phyloP scores from a whole-genome alignment of 2,113 vertebrate genomes.

The Numenius arquata region DNA sequence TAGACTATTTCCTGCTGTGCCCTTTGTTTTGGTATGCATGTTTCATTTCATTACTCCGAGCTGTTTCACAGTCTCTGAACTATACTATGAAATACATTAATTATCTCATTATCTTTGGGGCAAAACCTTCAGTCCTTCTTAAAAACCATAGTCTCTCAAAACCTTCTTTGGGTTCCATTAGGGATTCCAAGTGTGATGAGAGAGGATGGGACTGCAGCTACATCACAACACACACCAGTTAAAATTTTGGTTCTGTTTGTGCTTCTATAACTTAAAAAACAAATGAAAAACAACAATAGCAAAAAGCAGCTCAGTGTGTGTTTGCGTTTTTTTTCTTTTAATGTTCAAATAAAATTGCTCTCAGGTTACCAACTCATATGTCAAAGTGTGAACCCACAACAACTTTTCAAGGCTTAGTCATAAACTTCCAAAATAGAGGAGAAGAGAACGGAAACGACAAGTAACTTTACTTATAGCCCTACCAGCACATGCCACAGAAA shows the following conservation, averaged over 20 bases:
- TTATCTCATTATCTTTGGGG: slow-evolving; percentile 45
- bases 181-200: neutral
- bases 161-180: neutral
- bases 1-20: slow-evolving; percentile 50
- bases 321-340: neutral
- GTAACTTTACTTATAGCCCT: slow-evolving; percentile 10
- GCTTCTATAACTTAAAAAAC: neutral
- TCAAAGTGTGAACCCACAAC: neutral
- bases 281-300: neutral
- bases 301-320: neutral
- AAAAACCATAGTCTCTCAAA: slow-evolving; percentile 2
- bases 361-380: neutral
- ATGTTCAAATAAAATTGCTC: slow-evolving; percentile 18
- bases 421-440: slow-evolving; percentile 22
- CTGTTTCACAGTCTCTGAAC: neutral
- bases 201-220: neutral
- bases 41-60: slow-evolving; percentile 21
- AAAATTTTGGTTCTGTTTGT: neutral
- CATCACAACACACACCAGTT: neutral
- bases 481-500: slow-evolving; percentile 11
- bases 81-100: slow-evolving; percentile 24
- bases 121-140: slow-evolving; percentile 28
- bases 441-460: neutral
- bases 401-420: slow-evolving; percentile 14
- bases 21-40: slow-evolving; percentile 42